Evolutionary conservation across 2,113 vertebrate species (phyloP).

Genomic region (Mesoclemmys tuberculata): DNA sequence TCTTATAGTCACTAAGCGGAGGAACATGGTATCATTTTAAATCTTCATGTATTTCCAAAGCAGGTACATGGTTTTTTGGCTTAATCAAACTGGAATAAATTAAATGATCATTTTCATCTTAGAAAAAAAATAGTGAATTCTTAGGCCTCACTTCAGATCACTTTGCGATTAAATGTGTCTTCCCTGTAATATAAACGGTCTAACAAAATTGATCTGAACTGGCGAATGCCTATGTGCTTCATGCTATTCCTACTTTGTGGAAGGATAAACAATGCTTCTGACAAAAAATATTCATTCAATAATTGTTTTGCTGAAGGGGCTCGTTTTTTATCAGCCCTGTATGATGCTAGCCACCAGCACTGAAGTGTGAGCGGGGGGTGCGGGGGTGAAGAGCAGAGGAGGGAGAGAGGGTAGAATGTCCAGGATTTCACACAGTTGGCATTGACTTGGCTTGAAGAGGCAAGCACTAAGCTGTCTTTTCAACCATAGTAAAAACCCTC

Average conservation of each 20-base stretch:
- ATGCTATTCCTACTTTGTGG: not conserved
- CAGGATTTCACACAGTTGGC: conserved; percentile 98
- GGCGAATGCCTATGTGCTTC: not conserved
- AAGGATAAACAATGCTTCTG: conserved; percentile 79
- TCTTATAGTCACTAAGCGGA: not conserved
- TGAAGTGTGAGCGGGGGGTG: conserved; percentile 34
- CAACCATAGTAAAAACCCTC: conserved; percentile 95
- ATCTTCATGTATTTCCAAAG: conserved; percentile 13
- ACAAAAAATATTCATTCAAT: conserved; percentile 78
- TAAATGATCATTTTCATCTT: conserved; percentile 2
- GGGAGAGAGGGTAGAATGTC: conserved; percentile 81
- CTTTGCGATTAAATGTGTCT: not conserved
- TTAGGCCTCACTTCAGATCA: not conserved
- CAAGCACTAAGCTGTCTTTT: conserved; percentile 99
- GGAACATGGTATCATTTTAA: not conserved
- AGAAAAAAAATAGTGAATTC: not conserved
- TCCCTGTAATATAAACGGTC: not conserved
- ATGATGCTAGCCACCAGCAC: conserved; percentile 86
- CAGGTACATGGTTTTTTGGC: not conserved
- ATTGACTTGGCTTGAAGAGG: conserved; percentile 99
- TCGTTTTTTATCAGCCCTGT: conserved; percentile 80
- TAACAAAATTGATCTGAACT: conserved; percentile 2
- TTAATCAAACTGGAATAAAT: not conserved
- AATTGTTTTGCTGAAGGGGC: conserved; percentile 87
- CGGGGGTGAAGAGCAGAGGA: not conserved